phyloP scores from a whole-genome alignment of 2,888 invertebrate species.

The Synanthedon tipuliformis region DNA sequence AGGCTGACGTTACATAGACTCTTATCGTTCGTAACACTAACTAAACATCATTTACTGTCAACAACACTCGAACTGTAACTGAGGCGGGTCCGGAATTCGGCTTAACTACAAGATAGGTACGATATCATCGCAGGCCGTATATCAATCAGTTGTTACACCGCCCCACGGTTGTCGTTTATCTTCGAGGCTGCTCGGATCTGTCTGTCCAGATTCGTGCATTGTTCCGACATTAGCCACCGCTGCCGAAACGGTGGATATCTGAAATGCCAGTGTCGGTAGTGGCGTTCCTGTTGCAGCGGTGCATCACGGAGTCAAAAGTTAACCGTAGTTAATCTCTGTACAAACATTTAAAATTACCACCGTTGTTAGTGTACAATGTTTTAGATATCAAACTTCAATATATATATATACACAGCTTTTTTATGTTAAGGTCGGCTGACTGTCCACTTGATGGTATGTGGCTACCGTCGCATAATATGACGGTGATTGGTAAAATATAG shows the following conservation, averaged over 20 bases:
- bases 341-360: background rate
- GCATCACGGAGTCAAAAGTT: background rate
- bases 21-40: slow-evolving; percentile 35
- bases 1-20: slow-evolving; percentile 20
- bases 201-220: slow-evolving; percentile 66
- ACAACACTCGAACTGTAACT: slow-evolving; percentile 59
- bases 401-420: too few species aligned
- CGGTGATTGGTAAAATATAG: too few species aligned
- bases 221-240: slow-evolving; percentile 61
- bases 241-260: slow-evolving; percentile 60
- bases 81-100: slow-evolving; percentile 58
- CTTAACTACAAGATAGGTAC: slow-evolving; percentile 42
- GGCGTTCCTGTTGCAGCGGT: slow-evolving; percentile 45
- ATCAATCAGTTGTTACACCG: slow-evolving; percentile 69
- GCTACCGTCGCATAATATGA: too few species aligned
- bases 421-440: too few species aligned
- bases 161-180: slow-evolving; percentile 66
- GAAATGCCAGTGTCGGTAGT: slow-evolving; percentile 54
- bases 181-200: slow-evolving; percentile 58
- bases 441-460: too few species aligned
- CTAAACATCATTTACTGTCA: slow-evolving; percentile 62
- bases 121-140: slow-evolving; percentile 60
- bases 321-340: background rate
- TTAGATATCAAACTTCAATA: too few species aligned
- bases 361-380: background rate